A percentile compares a stretch with the other conserved stretches of the same genome.
Conservation (phyloP, 2,888 invertebrate species). For the Thera obeliscata region DNA sequence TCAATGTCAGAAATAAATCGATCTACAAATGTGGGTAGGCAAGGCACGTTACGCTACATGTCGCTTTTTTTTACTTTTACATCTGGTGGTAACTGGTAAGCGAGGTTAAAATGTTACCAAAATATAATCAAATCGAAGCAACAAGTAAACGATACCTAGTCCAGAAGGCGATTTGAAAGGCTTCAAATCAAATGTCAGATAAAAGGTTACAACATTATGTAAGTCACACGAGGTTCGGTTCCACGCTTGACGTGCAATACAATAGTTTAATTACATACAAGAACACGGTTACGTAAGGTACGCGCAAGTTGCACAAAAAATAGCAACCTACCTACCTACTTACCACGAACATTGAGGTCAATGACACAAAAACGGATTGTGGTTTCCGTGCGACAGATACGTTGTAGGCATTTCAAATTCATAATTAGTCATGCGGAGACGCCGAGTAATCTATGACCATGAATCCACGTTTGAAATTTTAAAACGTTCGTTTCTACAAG, state of each 20-base stretch:
- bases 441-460: conserved; percentile 50
- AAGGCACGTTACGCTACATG: background rate
- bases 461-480: conserved; percentile 52
- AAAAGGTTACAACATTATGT: conserved; percentile 75
- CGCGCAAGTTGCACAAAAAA: conserved; percentile 66
- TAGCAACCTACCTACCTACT: conserved; percentile 65
- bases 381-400: conserved; percentile 62
- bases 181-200: conserved; percentile 72
- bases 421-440: conserved; percentile 65
- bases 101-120: conserved; percentile 19
- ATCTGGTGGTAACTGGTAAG: background rate
- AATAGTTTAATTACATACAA: conserved; percentile 71
- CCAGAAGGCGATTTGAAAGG: conserved; percentile 58
- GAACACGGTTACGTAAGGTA: conserved; percentile 67
- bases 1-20: conserved; percentile 48
- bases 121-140: conserved; percentile 58
- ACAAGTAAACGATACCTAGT: conserved; percentile 58
- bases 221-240: conserved; percentile 56
- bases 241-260: conserved; percentile 62
- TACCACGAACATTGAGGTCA: conserved; percentile 68
- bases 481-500: conserved; percentile 47
- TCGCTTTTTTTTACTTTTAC: too few relatives aligned
- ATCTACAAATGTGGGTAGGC: conserved; percentile 39
- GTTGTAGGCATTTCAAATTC: conserved; percentile 65
- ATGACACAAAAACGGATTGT: conserved; percentile 73